Evolutionary conservation across 2,113 vertebrate genomes (phyloP).

Genomic region (Tetraodon nigroviridis): DNA sequence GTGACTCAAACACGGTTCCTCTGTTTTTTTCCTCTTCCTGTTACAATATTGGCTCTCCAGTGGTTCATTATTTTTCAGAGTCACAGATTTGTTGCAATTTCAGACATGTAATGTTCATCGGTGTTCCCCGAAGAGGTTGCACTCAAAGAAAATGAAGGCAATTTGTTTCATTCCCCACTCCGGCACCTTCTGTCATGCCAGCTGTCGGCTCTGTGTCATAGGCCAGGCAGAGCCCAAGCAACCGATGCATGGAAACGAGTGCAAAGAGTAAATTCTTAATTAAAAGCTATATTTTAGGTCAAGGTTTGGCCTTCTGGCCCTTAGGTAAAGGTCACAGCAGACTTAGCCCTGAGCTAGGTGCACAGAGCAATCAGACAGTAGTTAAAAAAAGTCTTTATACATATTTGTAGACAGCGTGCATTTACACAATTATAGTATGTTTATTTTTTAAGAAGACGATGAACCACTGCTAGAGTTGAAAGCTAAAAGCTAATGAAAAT

Average conservation of each 20-base stretch:
- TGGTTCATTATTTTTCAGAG: slow-evolving; percentile 41
- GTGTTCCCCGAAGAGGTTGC: slow-evolving; percentile 52
- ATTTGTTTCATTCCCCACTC: slow-evolving; percentile 59
- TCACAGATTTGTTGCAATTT: slow-evolving; percentile 44
- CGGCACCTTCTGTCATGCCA: slow-evolving; percentile 56
- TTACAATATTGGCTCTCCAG: slow-evolving; percentile 25
- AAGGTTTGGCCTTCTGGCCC: slow-evolving; percentile 6
- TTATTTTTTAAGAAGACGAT: too few species aligned
- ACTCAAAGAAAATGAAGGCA: slow-evolving; percentile 64
- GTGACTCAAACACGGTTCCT: not conserved
- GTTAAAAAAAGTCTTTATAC: too few species aligned
- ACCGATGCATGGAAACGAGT: slow-evolving; percentile 44
- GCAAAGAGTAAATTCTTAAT: slow-evolving; percentile 9
- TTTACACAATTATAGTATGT: too few species aligned
- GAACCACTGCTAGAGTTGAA: too few species aligned
- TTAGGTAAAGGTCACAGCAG: not conserved
- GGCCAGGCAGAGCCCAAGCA: slow-evolving; percentile 31
- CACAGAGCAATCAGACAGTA: too few species aligned
- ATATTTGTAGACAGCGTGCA: too few species aligned
- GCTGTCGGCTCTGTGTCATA: slow-evolving; percentile 50
- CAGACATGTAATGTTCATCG: slow-evolving; percentile 24
- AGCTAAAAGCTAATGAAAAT: too few species aligned
- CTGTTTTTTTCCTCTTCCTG: not conserved
- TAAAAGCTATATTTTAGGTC: slow-evolving; percentile 21
- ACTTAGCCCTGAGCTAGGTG: too few species aligned